These are phyloP conservation scores for Trachelipus rathkii DNA, from an alignment of 1,140 invertebrate genomes.

Conservation along the genomic window DNA sequence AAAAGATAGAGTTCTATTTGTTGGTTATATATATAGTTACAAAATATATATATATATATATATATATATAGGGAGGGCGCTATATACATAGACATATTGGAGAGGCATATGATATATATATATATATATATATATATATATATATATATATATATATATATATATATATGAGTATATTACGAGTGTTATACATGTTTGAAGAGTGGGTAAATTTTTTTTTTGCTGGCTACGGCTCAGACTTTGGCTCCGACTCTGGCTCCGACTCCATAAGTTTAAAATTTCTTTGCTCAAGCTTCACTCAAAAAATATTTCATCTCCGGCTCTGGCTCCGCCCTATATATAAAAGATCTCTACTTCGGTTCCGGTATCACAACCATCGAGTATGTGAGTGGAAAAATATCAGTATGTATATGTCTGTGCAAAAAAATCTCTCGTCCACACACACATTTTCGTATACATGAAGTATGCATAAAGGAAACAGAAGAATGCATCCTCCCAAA, in stretches of 20 bases:
- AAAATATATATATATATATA: not conserved
- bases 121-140: not conserved
- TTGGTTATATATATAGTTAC: no score
- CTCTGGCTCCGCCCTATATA: no score
- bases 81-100: not conserved
- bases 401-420: not conserved
- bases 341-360: no score
- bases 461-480: not conserved
- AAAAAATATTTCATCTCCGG: no score
- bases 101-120: not conserved
- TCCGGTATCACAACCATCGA: not conserved
- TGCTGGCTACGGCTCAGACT: no score
- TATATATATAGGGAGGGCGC: not conserved
- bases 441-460: not conserved
- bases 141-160: not conserved
- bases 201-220: no score
- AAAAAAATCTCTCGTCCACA: not conserved
- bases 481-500: not conserved
- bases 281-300: no score
- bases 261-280: no score
- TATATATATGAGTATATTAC: no score
- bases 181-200: no score
- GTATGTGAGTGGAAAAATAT: not conserved
- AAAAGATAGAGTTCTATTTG: no score
- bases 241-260: no score